A percentile compares a stretch with the other conserved stretches of the same genome.
Conservation (phyloP, 2,797 vertebrate genomes). For the Gallinago solitaria region DNA sequence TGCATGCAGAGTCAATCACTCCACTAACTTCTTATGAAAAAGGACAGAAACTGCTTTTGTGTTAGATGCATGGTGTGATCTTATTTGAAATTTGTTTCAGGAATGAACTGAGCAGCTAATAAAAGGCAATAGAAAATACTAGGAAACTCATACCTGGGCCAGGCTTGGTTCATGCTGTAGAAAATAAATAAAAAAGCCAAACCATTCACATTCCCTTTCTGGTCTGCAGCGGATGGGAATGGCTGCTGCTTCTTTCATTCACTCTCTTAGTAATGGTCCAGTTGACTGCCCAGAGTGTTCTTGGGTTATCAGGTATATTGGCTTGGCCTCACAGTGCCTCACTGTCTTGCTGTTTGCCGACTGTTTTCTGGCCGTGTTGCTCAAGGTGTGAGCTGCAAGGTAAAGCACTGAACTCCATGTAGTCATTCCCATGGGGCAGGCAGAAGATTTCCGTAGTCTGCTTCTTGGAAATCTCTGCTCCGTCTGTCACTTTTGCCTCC, state of each 20-base stretch:
- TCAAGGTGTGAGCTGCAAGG: neutral
- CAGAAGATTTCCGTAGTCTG: neutral
- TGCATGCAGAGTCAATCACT: neutral
- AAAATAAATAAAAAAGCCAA: neutral
- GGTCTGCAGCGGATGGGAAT: neutral
- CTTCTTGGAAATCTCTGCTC: neutral
- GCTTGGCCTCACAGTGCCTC: neutral
- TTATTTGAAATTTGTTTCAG: neutral
- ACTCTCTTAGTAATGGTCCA: neutral
- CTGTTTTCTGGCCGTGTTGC: neutral
- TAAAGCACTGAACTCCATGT: neutral
- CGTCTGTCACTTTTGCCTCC: neutral
- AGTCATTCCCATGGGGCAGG: neutral
- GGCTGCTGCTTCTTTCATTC: neutral
- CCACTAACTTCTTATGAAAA: neutral
- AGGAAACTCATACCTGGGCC: neutral
- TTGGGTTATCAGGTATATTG: neutral
- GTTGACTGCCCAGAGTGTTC: neutral
- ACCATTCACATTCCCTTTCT: neutral
- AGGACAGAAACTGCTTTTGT: neutral
- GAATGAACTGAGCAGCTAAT: neutral
- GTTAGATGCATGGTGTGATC: neutral
- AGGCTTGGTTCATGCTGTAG: neutral
- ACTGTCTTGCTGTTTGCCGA: neutral
- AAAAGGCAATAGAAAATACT: neutral